These are phyloP conservation scores for Acleris sparsana DNA, from an alignment of 2,888 invertebrate species.

Conservation along the genomic window DNA sequence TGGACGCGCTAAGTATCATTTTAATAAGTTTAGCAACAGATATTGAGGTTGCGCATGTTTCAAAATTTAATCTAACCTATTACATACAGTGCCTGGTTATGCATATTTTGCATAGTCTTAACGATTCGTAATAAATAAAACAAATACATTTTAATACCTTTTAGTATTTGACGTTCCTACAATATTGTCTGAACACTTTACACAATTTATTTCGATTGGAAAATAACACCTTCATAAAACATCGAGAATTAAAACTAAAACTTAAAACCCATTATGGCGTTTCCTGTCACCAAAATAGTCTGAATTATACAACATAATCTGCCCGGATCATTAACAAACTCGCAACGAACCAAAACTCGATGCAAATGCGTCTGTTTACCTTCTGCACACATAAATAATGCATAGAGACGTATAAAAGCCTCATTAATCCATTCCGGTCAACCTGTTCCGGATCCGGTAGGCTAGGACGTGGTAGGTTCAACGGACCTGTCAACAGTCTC, in stretches of 20 bases:
- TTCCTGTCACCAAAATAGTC: conserved; percentile 22
- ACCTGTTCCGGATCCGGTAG: conserved; percentile 40
- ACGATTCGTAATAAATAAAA: too few relatives aligned
- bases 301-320: conserved; percentile 27
- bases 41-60: too few relatives aligned
- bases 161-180: too few relatives aligned
- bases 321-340: conserved; percentile 28
- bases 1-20: too few relatives aligned
- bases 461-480: conserved; percentile 44
- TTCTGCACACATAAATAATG: conserved; percentile 29
- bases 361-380: conserved; percentile 32
- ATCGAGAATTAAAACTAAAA: conserved; percentile 11
- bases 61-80: too few relatives aligned
- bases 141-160: too few relatives aligned
- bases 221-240: too few relatives aligned
- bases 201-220: too few relatives aligned
- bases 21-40: too few relatives aligned
- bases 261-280: conserved; percentile 12
- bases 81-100: too few relatives aligned
- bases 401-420: conserved; percentile 22
- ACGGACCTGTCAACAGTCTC: conserved; percentile 39
- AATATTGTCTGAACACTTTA: too few relatives aligned
- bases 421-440: conserved; percentile 33
- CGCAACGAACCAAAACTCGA: conserved; percentile 23
- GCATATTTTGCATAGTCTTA: too few relatives aligned